Evolutionary conservation across 2,797 vertebrate genomes (phyloP).

Genomic region (Aldrovandia affinis): DNA sequence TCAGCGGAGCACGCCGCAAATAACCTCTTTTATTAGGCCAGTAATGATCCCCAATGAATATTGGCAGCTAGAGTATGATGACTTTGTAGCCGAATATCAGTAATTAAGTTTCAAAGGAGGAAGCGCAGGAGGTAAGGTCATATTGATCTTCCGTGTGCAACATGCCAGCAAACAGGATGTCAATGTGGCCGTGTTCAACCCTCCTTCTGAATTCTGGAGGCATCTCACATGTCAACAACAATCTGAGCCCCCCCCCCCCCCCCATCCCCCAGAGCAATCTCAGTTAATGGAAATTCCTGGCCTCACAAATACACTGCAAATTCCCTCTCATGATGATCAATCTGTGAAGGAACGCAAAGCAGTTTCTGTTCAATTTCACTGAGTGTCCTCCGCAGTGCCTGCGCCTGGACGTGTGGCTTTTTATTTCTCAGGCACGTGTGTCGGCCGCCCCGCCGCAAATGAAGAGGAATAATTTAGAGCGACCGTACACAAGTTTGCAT

Average conservation of each 20-base stretch:
- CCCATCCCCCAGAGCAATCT: conserved; percentile 50
- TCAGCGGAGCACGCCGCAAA: conserved; percentile 74
- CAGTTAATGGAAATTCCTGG: conserved; percentile 59
- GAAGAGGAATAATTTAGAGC: conserved; percentile 76
- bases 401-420: conserved; percentile 13
- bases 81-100: conserved; percentile 82
- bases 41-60: conserved; percentile 82
- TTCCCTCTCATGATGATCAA: conserved; percentile 53
- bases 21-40: conserved; percentile 78
- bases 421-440: conserved; percentile 49
- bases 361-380: conserved; percentile 17
- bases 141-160: conserved; percentile 75
- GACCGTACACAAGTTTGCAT: conserved; percentile 11
- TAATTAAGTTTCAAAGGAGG: conserved; percentile 83
- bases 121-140: conserved; percentile 78
- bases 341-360: conserved; percentile 36
- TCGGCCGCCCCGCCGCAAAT: conserved; percentile 64
- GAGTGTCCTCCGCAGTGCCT: conserved; percentile 4
- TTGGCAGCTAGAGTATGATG: conserved; percentile 79
- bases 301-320: conserved; percentile 53
- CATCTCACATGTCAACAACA: conserved; percentile 32
- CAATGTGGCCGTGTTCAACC: conserved; percentile 60
- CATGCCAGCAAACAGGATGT: conserved; percentile 74
- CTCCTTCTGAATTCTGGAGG: conserved; percentile 50
- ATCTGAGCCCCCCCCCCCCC: conserved; percentile 19